Evolutionary conservation across 2,113 vertebrate genomes (phyloP).

Genomic region (rabbit (Oryctolagus cuniculus)): DNA sequence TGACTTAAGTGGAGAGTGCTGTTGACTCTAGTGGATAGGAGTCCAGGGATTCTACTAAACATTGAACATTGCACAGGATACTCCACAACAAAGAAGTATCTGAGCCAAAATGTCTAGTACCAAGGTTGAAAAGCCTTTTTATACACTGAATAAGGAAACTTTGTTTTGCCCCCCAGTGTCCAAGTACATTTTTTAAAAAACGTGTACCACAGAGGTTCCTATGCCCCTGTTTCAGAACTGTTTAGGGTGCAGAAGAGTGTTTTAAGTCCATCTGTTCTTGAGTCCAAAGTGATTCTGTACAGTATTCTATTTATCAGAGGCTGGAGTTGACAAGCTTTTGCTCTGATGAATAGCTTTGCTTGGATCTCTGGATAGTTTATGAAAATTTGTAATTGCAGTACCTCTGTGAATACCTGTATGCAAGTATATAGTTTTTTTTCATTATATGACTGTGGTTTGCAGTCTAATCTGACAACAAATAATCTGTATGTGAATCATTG

Average conservation of each 20-base stretch:
- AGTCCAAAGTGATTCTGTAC: neutral
- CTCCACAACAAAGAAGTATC: neutral
- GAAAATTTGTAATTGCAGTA: slow-evolving; percentile 22
- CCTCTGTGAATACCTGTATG: neutral
- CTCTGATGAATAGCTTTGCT: slow-evolving; percentile 48
- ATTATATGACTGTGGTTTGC: neutral
- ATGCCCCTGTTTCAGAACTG: neutral
- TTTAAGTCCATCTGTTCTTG: neutral
- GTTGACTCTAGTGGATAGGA: neutral
- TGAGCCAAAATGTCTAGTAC: neutral
- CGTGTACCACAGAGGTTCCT: neutral
- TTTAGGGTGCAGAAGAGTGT: neutral
- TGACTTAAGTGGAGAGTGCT: neutral
- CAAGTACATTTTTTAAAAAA: neutral
- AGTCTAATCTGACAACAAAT: neutral
- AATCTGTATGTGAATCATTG: neutral
- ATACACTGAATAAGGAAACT: neutral
- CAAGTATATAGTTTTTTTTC: neutral
- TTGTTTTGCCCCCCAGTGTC: neutral
- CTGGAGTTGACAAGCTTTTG: slow-evolving; percentile 39
- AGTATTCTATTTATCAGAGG: neutral
- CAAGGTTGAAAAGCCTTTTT: neutral
- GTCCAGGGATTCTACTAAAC: neutral
- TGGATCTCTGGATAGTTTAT: neutral
- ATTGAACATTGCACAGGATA: neutral